Base-by-base conservation (phyloP, 2,113 vertebrate species). In the Illadopsis cleaveri region DNA sequence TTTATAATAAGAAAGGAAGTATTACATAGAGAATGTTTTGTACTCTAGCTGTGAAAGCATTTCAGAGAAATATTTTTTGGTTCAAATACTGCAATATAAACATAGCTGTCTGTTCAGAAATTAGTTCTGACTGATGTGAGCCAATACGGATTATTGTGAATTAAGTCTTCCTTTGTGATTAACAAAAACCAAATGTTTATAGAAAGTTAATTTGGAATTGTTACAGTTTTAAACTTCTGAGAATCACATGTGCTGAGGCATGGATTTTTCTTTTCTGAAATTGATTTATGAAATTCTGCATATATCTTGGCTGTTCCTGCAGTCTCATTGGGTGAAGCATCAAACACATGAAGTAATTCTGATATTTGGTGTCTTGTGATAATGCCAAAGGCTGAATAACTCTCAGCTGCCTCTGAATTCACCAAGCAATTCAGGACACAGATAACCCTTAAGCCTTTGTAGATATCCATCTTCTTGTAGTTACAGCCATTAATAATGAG, bases 401-500 rank as follows among this genome's bases (percentile, higher is more conserved):
- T 56, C 57, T 81, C 62, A 90, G 12, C 68, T 87, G 37, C 51
- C 40, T 92, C 60, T 86, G 51, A 90, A 90, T 84, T 90, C 82
- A 68, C 51, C 37, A 40, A 19, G 31, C n/a, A 68, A 48, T 70
- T 81, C 66, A 87, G 88, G 31, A 56, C 20, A 47, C 24, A 68
- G 44, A 60, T 86, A 92, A 57, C 40, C n/a, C 62, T 69, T 69
- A 79, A 83, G 25, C 35, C 64, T 86, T 86, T 88, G 47, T 86
- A 64, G 82, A 78, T 60, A 75, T 11, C 23, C 31, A 56, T 85
- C 82, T 82, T 93, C 64, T 68, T 81, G 60, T 86, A 62, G 51
- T 47, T 66, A 85, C 16, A 76, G 35, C 65, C 61, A 44, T 94
- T 96, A 90, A 93, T 95, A 97, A 95, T 80, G 86, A 94, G 87